phyloP scores from a whole-genome alignment of 2,888 invertebrate genomes.

The Ormyrus thymus region DNA sequence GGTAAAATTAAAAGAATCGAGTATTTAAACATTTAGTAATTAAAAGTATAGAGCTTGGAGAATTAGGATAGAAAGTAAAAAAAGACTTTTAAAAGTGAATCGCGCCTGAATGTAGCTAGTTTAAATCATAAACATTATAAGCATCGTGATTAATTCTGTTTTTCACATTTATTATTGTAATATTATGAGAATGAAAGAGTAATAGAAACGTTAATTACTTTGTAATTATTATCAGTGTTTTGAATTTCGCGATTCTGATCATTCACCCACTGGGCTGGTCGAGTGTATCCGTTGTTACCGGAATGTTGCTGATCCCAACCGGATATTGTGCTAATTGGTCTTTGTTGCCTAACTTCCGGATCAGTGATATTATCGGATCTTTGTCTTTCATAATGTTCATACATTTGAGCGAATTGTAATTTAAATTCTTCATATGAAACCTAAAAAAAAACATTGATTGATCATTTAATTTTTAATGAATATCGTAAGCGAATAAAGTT shows the following conservation, averaged over 20 bases:
- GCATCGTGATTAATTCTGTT: background rate
- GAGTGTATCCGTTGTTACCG: slow-evolving; percentile 71
- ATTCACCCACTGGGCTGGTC: slow-evolving; percentile 69
- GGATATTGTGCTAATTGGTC: slow-evolving; percentile 96
- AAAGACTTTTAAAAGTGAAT: background rate
- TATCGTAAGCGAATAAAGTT: background rate
- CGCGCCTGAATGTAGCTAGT: background rate
- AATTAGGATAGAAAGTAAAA: background rate
- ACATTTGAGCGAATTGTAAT: slow-evolving; percentile 97
- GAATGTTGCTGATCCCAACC: slow-evolving; percentile 88
- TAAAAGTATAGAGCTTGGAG: too few species aligned
- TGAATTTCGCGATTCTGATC: slow-evolving; percentile 70
- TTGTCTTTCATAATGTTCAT: slow-evolving; percentile 95
- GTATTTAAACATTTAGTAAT: too few species aligned
- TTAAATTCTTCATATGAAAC: slow-evolving; percentile 99
- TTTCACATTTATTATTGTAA: background rate
- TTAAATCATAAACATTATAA: background rate
- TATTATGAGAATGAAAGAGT: too few species aligned
- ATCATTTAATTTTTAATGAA: background rate
- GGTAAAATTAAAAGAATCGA: too few species aligned
- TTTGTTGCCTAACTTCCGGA: slow-evolving; percentile 92
- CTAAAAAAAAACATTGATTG: slow-evolving; percentile 73
- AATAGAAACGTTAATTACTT: slow-evolving; percentile 59
- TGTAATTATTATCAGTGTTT: slow-evolving; percentile 69
- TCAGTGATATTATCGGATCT: slow-evolving; percentile 96